Evolutionary conservation across 2,888 invertebrate genomes (phyloP).

Genomic region (Hemaris fuciformis): DNA sequence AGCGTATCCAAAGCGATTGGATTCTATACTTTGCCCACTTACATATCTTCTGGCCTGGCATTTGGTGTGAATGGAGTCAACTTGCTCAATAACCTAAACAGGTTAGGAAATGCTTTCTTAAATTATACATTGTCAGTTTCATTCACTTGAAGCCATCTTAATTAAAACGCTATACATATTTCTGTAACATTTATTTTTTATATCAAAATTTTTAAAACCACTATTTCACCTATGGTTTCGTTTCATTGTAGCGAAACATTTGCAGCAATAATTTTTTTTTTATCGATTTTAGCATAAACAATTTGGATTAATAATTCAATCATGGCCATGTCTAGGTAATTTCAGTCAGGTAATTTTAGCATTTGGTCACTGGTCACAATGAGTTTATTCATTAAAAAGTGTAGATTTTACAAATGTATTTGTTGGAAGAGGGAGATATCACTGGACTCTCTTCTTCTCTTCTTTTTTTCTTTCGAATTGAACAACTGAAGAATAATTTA

Average conservation of each 20-base stretch:
- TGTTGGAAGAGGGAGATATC: too few relatives aligned
- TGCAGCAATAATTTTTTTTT: not conserved
- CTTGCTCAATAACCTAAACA: slow-evolving; percentile 76
- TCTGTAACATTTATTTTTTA: not conserved
- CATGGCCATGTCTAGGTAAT: not conserved
- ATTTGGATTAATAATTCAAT: not conserved
- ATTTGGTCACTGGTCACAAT: too few relatives aligned
- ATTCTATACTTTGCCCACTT: slow-evolving; percentile 50
- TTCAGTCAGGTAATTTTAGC: not conserved
- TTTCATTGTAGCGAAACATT: not conserved
- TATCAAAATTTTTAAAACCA: not conserved
- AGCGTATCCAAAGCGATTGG: slow-evolving; percentile 60
- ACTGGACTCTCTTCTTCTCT: too few relatives aligned
- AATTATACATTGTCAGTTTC: slow-evolving; percentile 16
- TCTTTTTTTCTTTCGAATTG: too few relatives aligned
- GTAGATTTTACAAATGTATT: too few relatives aligned
- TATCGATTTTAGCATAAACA: not conserved
- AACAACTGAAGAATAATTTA: too few relatives aligned
- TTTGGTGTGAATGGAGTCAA: slow-evolving; percentile 71
- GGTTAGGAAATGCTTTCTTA: slow-evolving; percentile 49
- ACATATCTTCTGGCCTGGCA: slow-evolving; percentile 72
- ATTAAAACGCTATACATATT: too few relatives aligned
- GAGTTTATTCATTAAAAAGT: not conserved
- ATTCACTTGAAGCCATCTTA: not conserved
- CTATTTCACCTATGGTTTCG: not conserved